Conservation (phyloP, 2,797 vertebrate species). For the Manis pentadactyla region DNA sequence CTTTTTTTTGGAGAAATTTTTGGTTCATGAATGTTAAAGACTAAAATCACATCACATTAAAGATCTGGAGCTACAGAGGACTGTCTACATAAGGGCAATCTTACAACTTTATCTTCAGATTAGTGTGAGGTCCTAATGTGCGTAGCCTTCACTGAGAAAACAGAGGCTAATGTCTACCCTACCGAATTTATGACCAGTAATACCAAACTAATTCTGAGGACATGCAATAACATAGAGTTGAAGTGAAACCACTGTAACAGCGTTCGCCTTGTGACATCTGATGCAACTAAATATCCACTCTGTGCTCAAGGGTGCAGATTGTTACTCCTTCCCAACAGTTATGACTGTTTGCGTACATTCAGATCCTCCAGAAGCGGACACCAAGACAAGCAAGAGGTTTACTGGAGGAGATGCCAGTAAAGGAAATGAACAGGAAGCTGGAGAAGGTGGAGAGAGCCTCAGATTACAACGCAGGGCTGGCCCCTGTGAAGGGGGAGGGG, state of each 20-base stretch:
- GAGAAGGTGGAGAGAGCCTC: background rate
- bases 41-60: background rate
- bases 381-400: background rate
- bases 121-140: background rate
- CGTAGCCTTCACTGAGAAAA: background rate
- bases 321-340: background rate
- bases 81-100: background rate
- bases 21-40: constrained; percentile 71
- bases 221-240: background rate
- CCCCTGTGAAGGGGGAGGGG: background rate
- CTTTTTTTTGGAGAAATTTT: constrained; percentile 48
- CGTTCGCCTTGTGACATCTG: background rate
- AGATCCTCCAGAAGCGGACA: background rate
- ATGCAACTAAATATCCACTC: background rate
- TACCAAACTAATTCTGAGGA: background rate
- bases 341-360: background rate
- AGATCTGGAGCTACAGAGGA: background rate
- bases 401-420: background rate
- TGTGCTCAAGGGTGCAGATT: background rate
- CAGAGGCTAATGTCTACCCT: background rate
- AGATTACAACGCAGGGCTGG: background rate
- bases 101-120: background rate
- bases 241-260: background rate
- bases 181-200: background rate
- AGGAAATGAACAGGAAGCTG: background rate